Evolutionary conservation across 30 jellyfish, hydroid and myxozoan species (phyloP).

Genomic region (Turritopsis dohrnii): DNA sequence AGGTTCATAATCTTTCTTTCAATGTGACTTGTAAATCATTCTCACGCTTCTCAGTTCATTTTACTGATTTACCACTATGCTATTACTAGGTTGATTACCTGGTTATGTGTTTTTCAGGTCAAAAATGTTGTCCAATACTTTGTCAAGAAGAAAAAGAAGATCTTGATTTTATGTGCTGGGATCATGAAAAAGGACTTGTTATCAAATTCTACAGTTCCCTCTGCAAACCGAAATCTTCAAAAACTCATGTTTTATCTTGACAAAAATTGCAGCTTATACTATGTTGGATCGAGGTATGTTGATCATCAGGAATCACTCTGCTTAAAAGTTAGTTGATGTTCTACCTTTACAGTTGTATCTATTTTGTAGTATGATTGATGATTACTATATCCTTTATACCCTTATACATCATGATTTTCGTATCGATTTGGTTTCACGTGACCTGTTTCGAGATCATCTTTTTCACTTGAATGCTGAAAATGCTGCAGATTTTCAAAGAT

Average conservation of each 20-base stretch:
- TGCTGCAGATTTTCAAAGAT: conserved; percentile 28
- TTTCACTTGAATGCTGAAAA: conserved; percentile 27
- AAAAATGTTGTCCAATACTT: conserved; percentile 15
- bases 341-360: too few species aligned
- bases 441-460: conserved; percentile 37
- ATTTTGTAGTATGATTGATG: conserved; percentile 24
- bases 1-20: not conserved
- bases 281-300: conserved; percentile 35
- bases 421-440: conserved; percentile 32
- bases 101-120: conserved; percentile 6
- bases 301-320: not conserved
- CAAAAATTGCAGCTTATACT: conserved; percentile 24
- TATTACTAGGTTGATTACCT: too few species aligned
- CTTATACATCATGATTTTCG: conserved; percentile 15
- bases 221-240: conserved; percentile 18
- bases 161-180: conserved; percentile 27
- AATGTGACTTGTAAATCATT: not conserved
- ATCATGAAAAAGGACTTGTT: conserved; percentile 9
- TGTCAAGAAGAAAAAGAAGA: conserved; percentile 7
- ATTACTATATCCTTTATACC: conserved; percentile 33
- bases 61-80: not conserved
- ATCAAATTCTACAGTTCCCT: not conserved
- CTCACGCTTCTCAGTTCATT: not conserved
- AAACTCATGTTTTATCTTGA: conserved; percentile 13
- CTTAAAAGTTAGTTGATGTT: too few species aligned